Evolutionary conservation across 2,888 invertebrate genomes (phyloP), one percentile per base, ranked within the genome.

Genomic region (Nycteola revayana): DNA sequence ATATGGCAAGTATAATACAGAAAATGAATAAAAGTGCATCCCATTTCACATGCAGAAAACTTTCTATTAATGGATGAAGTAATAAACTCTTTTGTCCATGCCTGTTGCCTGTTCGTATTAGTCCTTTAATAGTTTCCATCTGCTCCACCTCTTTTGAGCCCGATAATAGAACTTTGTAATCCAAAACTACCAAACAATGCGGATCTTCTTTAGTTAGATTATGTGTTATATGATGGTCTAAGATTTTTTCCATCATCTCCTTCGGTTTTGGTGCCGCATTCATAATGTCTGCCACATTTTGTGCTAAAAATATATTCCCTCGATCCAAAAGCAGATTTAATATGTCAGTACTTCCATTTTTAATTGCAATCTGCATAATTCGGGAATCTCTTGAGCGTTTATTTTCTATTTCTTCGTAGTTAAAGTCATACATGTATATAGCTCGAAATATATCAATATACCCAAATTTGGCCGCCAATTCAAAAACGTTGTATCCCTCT

Each of bases 11-110:
- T 7, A 86, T 79, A 2, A 64, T 59, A 39, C 82, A 87, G 46
- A 89, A 90, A 42, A 87, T 85, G 8, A 76, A 71, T 27, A 81
- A 56, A 8, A 89, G 60, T 20, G 79, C 80, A 25, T 73, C 75
- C 90, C 90, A 90, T 62, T 90, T 90, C 1, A 89, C 54, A 45
- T 73, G 77, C 0, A 90, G 61, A 49, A 90, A 90, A 36, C 88
- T 89, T 59, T 90, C 89, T 1, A 90, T 64, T 10, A 90, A 53
- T 0, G 90, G 90, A 60, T 90, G 90, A 0, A 88, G 69, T 0
- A 90, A 67, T 2, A 90, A 52, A 11, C 66, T 70, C 9, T 73
- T 75, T 33, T 89, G 81, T 1, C 76, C 70, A 39, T 51, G 37
- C 37, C 80, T 69, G 26, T 83, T 83, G 1, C 84, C 83, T 17